phyloP scores from a whole-genome alignment of 2,888 invertebrate species.

The Lomographa bimaculata region DNA sequence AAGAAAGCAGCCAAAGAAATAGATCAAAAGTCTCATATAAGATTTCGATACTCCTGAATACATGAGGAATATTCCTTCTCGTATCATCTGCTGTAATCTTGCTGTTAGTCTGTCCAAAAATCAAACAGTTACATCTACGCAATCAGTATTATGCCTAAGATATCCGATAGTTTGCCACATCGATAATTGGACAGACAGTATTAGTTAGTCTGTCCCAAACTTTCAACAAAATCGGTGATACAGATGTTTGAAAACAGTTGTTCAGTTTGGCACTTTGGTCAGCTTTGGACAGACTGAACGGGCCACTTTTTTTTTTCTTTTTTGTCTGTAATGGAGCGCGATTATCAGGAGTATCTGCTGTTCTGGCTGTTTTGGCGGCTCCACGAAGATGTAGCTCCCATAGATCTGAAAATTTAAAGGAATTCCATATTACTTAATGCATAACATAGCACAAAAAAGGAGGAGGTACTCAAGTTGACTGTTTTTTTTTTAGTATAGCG shows the following conservation, averaged over 20 bases:
- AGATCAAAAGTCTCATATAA: too few relatives aligned
- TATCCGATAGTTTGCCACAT: too few relatives aligned
- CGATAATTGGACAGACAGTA: too few relatives aligned
- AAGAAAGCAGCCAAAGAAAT: too few relatives aligned
- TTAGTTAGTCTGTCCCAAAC: too few relatives aligned
- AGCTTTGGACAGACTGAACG: slow-evolving; percentile 8
- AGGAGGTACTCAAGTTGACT: too few relatives aligned
- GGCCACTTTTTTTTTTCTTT: slow-evolving; percentile 5
- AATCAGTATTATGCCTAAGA: too few relatives aligned
- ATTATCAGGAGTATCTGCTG: slow-evolving; percentile 56
- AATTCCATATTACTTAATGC: too few relatives aligned
- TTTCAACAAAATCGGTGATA: too few relatives aligned
- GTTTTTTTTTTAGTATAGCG: too few relatives aligned
- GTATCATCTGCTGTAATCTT: neutral
- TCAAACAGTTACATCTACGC: neutral
- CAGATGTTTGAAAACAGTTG: too few relatives aligned
- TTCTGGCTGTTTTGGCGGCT: slow-evolving; percentile 64
- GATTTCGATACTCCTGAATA: neutral
- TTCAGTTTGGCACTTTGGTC: slow-evolving; percentile 3
- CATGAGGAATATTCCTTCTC: neutral
- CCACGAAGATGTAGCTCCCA: slow-evolving; percentile 40
- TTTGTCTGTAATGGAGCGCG: neutral
- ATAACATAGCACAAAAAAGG: too few relatives aligned
- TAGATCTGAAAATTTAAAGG: slow-evolving; percentile 18
- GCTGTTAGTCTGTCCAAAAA: slow-evolving; percentile 4